Percentiles rank a stretch among this genome's conserved stretches.
These are phyloP conservation scores for Melozone crissalis DNA, from an alignment of 2,113 vertebrate species.

Conservation along the genomic window DNA sequence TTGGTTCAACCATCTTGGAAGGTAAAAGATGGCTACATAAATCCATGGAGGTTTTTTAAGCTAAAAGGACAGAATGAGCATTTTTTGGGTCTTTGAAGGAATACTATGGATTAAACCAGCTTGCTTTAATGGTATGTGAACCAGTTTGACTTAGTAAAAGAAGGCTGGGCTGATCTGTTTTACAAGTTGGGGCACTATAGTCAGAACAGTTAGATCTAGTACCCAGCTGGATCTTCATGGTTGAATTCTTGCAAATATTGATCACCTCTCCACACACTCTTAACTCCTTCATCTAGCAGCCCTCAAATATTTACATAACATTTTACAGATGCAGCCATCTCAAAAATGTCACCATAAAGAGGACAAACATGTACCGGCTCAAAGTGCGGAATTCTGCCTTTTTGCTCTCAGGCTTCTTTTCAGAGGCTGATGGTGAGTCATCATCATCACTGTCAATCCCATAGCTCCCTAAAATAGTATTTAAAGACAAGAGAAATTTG, in stretches of 20 bases:
- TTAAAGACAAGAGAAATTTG: conserved; percentile 15
- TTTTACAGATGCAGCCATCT: not conserved
- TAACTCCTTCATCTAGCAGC: not conserved
- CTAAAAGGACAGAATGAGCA: not conserved
- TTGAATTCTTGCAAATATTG: not conserved
- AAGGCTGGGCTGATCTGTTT: not conserved
- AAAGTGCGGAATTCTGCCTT: conserved; percentile 70
- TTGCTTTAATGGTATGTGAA: not conserved
- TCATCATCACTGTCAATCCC: conserved; percentile 83
- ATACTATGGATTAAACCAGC: not conserved
- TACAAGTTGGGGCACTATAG: not conserved
- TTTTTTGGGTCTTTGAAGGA: not conserved
- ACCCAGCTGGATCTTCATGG: not conserved
- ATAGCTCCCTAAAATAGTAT: conserved; percentile 73
- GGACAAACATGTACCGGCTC: conserved; percentile 72
- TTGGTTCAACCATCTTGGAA: not conserved
- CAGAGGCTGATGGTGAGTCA: conserved; percentile 73
- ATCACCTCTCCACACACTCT: fast-evolving
- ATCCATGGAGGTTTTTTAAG: not conserved
- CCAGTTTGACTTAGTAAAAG: not conserved
- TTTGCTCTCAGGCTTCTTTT: conserved; percentile 37
- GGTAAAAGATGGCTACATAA: not conserved
- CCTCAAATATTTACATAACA: not conserved
- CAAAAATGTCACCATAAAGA: not conserved
- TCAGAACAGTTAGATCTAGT: not conserved